Evolutionary conservation across 2,888 invertebrate genomes (phyloP).

Genomic region (Chloromyia formosa): DNA sequence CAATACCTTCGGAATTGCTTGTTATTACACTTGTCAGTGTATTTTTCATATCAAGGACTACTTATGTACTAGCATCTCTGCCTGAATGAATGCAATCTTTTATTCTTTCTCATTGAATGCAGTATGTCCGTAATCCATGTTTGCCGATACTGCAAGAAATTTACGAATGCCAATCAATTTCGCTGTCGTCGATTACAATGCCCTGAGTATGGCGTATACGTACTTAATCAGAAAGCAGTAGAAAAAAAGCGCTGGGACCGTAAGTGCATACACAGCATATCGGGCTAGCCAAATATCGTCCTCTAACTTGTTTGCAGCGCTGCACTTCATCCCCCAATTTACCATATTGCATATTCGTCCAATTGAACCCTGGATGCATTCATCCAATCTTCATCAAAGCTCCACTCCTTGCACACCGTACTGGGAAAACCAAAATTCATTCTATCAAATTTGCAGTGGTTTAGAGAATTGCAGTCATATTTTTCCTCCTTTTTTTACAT

Average conservation of each 20-base stretch:
- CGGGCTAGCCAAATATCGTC: conserved; percentile 30
- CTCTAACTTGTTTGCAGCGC: background rate
- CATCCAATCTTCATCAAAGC: background rate
- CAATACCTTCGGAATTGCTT: too few species aligned
- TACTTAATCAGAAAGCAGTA: background rate
- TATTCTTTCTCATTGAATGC: too few species aligned
- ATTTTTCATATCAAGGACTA: too few species aligned
- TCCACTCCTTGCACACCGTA: conserved; percentile 13
- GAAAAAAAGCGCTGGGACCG: background rate
- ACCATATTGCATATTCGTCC: conserved; percentile 16
- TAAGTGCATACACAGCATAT: conserved; percentile 12
- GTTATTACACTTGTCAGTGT: too few species aligned
- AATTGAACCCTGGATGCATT: conserved; percentile 11
- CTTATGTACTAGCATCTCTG: background rate
- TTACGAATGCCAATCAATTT: too few species aligned
- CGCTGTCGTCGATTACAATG: too few species aligned
- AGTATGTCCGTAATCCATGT: background rate
- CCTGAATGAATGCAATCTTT: background rate
- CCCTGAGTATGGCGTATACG: too few species aligned
- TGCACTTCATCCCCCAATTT: background rate
- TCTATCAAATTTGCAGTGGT: conserved; percentile 50
- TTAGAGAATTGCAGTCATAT: conserved; percentile 27
- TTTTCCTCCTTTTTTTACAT: conserved; percentile 13
- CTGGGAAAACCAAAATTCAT: conserved; percentile 47
- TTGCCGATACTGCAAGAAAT: background rate